Conservation (phyloP, 2,888 invertebrate genomes). For the Drosophila lutescens region DNA sequence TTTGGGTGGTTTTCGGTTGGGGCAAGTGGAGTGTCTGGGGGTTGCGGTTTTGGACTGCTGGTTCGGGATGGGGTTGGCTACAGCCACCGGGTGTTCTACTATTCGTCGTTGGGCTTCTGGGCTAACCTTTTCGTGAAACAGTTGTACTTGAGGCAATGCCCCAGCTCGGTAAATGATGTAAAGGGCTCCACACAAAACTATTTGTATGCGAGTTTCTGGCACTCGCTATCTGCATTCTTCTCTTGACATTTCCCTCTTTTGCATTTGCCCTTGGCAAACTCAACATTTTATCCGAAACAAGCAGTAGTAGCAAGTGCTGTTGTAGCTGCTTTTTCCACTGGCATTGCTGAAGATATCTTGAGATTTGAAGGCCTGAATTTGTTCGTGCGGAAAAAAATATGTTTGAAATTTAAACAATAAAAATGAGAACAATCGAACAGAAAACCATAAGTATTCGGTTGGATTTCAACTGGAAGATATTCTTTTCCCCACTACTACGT, state of each 20-base stretch:
- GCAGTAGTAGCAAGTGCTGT: background rate
- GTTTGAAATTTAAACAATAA: no score
- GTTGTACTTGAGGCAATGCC: conserved; percentile 72
- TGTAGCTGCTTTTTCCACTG: background rate
- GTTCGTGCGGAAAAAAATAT: no score
- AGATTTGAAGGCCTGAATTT: background rate
- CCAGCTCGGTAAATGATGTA: conserved; percentile 40
- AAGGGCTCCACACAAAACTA: conserved; percentile 65
- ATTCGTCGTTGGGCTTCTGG: conserved; percentile 12
- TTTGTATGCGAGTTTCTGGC: conserved; percentile 42
- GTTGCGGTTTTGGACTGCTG: conserved; percentile 22
- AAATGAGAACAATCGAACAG: no score
- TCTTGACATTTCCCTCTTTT: conserved; percentile 23
- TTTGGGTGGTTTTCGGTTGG: conserved; percentile 34
- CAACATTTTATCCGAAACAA: conserved; percentile 20
- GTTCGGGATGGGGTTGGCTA: conserved; percentile 7
- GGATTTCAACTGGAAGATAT: no score
- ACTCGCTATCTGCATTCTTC: conserved; percentile 30
- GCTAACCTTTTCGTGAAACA: conserved; percentile 67
- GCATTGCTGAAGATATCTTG: background rate
- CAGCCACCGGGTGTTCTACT: conserved; percentile 5
- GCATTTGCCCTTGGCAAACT: conserved; percentile 13
- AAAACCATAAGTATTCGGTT: no score
- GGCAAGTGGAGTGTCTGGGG: conserved; percentile 12
- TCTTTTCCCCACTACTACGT: no score